A percentile compares a stretch with the other conserved stretches of the same genome.
phyloP scores from a whole-genome alignment of 1,140 invertebrate genomes.

The Mesaphorura yosii region DNA sequence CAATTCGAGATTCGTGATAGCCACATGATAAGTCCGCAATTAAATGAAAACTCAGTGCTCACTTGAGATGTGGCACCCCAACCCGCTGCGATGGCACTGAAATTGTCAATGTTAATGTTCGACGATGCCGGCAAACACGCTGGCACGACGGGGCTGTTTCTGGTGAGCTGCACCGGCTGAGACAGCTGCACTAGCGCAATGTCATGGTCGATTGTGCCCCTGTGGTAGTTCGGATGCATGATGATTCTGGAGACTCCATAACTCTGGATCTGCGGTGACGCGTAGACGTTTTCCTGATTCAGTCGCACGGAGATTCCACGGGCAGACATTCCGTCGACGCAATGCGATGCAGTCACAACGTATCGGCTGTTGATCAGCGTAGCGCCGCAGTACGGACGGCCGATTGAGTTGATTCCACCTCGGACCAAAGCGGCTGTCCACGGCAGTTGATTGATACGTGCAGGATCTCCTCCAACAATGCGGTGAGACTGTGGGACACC shows the following conservation, averaged over 20 bases:
- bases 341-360: conserved; percentile 20
- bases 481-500: not conserved
- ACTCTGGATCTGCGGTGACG: not conserved
- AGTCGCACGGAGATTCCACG: conserved; percentile 17
- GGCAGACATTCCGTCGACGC: conserved; percentile 24
- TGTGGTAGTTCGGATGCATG: conserved; percentile 17
- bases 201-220: conserved; percentile 25
- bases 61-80: conserved; percentile 50
- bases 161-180: not conserved
- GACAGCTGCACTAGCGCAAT: conserved; percentile 21
- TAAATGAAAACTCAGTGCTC: not conserved
- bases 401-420: not conserved
- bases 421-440: conserved; percentile 24
- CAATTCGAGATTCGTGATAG: not conserved
- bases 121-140: conserved; percentile 19
- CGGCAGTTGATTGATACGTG: conserved; percentile 7
- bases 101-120: conserved; percentile 10
- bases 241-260: conserved; percentile 14
- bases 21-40: not conserved
- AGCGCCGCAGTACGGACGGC: conserved; percentile 12
- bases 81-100: conserved; percentile 15
- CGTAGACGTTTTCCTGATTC: conserved; percentile 10
- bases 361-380: conserved; percentile 19
- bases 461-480: conserved; percentile 17
- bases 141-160: conserved; percentile 1